A percentile compares a stretch with the other conserved stretches of the same genome.
phyloP scores from a whole-genome alignment of 2,888 invertebrate species.

The Epiblema foenella region DNA sequence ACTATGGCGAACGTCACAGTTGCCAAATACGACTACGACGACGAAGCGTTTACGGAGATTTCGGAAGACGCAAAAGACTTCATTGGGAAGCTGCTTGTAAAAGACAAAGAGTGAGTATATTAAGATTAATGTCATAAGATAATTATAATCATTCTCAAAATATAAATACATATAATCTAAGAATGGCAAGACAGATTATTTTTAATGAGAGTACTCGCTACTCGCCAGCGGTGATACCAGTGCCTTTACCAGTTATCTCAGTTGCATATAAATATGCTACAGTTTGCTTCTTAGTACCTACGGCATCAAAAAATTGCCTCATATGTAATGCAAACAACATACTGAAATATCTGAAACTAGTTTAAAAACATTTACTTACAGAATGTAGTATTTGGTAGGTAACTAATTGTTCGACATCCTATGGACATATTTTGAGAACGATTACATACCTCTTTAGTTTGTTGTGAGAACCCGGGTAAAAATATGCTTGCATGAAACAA shows the following conservation, averaged over 20 bases:
- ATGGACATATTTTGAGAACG: conserved; percentile 6
- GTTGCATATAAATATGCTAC: too few species aligned
- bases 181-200: background rate
- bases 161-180: background rate
- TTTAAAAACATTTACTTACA: too few species aligned
- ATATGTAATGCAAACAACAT: too few species aligned
- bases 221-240: too few species aligned
- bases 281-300: too few species aligned
- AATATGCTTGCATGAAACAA: conserved; percentile 36
- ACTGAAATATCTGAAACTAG: too few species aligned
- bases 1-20: conserved; percentile 99
- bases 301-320: too few species aligned
- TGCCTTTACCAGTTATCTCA: too few species aligned
- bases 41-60: conserved; percentile 97
- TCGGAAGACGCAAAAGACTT: conserved; percentile 98
- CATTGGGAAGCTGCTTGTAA: conserved; percentile 94
- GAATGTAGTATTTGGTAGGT: too few species aligned
- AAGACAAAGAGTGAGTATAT: conserved; percentile 93
- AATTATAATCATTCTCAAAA: conserved; percentile 17
- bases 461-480: conserved; percentile 10
- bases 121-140: conserved; percentile 10
- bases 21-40: conserved; percentile 98
- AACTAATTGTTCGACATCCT: background rate
- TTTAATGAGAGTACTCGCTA: too few species aligned
- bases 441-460: conserved; percentile 15